A percentile compares a stretch with the other conserved stretches of the same genome.
Conservation (phyloP, 2,888 invertebrate species). For the Drosophila suboccidentalis region DNA sequence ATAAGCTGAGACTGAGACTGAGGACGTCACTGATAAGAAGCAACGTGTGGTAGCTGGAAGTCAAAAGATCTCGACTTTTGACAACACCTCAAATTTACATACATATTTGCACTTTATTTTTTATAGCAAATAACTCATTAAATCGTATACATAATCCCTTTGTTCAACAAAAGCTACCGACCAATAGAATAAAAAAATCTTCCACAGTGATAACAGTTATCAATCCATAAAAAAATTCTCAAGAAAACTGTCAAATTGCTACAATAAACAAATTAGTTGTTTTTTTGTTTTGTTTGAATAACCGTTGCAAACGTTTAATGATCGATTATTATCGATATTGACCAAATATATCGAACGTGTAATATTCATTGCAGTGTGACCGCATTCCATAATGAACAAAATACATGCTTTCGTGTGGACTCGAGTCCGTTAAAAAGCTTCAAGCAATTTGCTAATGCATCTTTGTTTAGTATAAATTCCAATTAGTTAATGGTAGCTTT, state of each 20-base stretch:
- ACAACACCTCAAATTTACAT: not conserved
- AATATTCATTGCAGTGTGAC: constrained; percentile 20
- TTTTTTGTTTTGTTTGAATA: not conserved
- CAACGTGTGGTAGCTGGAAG: constrained; percentile 23
- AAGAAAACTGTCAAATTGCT: constrained; percentile 1
- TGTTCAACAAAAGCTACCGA: constrained; percentile 3
- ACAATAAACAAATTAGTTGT: constrained; percentile 12
- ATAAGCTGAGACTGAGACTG: constrained; percentile 31
- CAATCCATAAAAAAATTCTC: not conserved
- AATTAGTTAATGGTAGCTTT: constrained; percentile 18
- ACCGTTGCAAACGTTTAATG: not conserved
- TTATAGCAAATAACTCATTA: constrained; percentile 5
- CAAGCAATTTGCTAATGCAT: not conserved
- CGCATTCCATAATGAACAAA: constrained; percentile 2
- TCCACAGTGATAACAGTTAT: constrained; percentile 10
- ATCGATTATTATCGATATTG: constrained; percentile 48
- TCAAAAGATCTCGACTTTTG: constrained; percentile 45
- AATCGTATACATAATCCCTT: constrained; percentile 29
- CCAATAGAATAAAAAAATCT: not conserved
- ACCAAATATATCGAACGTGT: not conserved
- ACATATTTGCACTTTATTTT: not conserved
- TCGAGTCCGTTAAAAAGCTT: constrained; percentile 11
- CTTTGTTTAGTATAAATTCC: not conserved
- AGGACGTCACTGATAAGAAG: constrained; percentile 52
- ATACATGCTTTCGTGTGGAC: not conserved